Conservation (phyloP, 1,140 invertebrate species). For the Brachionus rubens region DNA sequence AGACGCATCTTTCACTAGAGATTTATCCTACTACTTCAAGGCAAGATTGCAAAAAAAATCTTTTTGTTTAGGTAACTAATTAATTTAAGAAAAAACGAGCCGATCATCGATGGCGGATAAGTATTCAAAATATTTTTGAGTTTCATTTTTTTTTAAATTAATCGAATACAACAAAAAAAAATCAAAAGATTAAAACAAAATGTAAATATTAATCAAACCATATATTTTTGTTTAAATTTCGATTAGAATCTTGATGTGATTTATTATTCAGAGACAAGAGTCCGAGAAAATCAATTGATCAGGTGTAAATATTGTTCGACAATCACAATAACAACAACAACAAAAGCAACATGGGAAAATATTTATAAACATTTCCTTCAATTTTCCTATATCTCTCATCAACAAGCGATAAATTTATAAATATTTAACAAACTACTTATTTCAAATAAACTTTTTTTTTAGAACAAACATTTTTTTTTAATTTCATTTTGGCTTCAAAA, state of each 20-base stretch:
- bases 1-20: too few species aligned
- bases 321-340: background rate
- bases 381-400: slow-evolving; percentile 14
- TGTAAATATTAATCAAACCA: slow-evolving; percentile 26
- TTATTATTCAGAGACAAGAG: background rate
- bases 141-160: too few species aligned
- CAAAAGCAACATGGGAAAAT: slow-evolving; percentile 27
- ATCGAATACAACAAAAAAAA: too few species aligned
- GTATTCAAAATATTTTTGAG: too few species aligned
- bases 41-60: too few species aligned
- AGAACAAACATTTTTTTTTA: background rate
- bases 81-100: too few species aligned
- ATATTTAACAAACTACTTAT: slow-evolving; percentile 27
- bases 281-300: slow-evolving; percentile 22
- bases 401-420: background rate
- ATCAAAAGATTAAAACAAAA: slow-evolving; percentile 8
- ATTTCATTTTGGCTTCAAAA: background rate
- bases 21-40: too few species aligned
- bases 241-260: slow-evolving; percentile 36
- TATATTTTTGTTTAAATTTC: background rate
- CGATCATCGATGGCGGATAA: too few species aligned
- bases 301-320: slow-evolving; percentile 30
- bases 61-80: too few species aligned
- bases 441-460: background rate
- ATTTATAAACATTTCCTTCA: slow-evolving; percentile 35